phyloP scores from a whole-genome alignment of 64 coral and sea anemone species.

The Dendronephthya gigantea region DNA sequence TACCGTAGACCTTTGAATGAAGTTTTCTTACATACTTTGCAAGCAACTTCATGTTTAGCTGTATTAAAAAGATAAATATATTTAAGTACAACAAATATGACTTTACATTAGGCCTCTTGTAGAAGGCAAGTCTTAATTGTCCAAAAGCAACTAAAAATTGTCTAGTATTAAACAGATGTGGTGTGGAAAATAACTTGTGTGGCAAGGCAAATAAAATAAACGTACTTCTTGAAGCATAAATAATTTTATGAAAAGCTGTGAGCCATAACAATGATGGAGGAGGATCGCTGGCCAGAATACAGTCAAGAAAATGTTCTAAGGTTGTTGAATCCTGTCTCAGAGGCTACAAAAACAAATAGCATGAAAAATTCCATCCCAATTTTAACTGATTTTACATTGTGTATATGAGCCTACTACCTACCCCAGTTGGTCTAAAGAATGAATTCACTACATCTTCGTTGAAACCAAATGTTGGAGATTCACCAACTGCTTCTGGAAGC shows the following conservation, averaged over 20 bases:
- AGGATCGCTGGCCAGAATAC: conserved; percentile 53
- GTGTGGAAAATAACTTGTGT: background rate
- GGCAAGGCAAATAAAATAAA: background rate
- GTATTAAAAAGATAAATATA: background rate
- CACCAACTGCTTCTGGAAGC: conserved; percentile 83
- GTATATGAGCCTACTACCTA: background rate
- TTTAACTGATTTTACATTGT: background rate
- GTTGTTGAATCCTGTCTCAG: conserved; percentile 63
- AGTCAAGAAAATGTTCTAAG: conserved; percentile 69
- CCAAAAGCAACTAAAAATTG: no score
- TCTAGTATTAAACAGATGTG: background rate
- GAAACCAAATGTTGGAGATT: conserved; percentile 94
- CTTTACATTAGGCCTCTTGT: background rate
- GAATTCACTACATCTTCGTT: conserved; percentile 69
- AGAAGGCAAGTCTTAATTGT: background rate
- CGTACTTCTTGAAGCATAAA: conserved; percentile 70
- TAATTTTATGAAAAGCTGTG: conserved; percentile 77
- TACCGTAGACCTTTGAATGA: conserved; percentile 45
- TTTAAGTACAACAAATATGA: background rate
- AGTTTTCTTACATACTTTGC: conserved; percentile 18
- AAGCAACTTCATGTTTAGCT: conserved; percentile 79
- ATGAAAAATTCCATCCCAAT: background rate
- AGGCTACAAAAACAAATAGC: conserved; percentile 34
- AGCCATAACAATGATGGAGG: conserved; percentile 71
- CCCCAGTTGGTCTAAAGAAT: conserved; percentile 87